Conservation (phyloP, 2,797 vertebrate genomes). For the Intellagama lesueurii region DNA sequence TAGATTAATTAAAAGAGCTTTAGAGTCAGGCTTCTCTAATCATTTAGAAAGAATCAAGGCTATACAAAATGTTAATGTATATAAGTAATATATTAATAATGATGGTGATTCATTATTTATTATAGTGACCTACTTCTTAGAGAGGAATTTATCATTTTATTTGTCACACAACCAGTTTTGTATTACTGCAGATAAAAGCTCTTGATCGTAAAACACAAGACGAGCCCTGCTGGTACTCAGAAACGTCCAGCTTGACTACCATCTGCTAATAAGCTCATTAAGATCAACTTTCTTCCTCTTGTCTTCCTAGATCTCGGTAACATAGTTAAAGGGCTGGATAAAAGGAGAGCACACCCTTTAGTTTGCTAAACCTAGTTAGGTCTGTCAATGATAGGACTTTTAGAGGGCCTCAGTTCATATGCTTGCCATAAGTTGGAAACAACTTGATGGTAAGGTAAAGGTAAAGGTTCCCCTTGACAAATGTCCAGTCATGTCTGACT, state of each 20-base stretch:
- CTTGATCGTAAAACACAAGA: not conserved
- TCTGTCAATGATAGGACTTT: too few species aligned
- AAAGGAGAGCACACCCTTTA: too few species aligned
- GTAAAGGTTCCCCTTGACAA: too few species aligned
- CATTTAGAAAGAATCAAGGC: not conserved
- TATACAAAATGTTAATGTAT: constrained; percentile 1
- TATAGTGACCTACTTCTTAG: not conserved
- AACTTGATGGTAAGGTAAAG: too few species aligned
- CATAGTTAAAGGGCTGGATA: not conserved
- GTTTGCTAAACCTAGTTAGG: too few species aligned
- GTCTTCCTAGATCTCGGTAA: not conserved
- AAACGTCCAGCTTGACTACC: not conserved
- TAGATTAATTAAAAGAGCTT: constrained; percentile 2
- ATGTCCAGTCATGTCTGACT: too few species aligned
- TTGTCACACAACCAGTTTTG: not conserved
- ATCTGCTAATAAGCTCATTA: not conserved
- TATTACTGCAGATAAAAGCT: not conserved
- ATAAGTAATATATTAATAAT: not conserved
- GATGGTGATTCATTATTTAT: constrained; percentile 8
- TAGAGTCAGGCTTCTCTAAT: not conserved
- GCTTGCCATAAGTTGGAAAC: too few species aligned
- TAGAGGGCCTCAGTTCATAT: too few species aligned
- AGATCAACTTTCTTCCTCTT: not conserved
- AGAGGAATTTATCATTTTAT: not conserved
- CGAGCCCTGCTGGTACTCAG: not conserved